Percentiles rank a stretch among this genome's conserved stretches.
Evolutionary conservation across 2,797 vertebrate species (phyloP).

Genomic region (Loriculus beryllinus): DNA sequence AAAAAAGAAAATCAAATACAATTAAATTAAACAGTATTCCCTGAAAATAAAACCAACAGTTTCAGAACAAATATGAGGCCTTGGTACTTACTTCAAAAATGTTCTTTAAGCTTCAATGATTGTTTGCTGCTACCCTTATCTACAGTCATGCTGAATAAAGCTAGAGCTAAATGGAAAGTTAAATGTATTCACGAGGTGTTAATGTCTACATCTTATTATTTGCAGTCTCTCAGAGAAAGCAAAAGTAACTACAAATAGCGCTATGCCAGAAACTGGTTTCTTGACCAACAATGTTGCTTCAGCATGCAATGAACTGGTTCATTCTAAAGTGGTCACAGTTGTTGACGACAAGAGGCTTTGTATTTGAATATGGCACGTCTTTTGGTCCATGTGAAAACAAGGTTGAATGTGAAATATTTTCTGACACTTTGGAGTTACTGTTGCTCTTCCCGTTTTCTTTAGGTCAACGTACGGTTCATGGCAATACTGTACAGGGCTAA

Average conservation of each 20-base stretch:
- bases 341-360: slow-evolving; percentile 85
- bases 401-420: slow-evolving; percentile 82
- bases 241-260: slow-evolving; percentile 89
- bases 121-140: slow-evolving; percentile 85
- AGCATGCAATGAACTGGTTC: slow-evolving; percentile 89
- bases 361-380: slow-evolving; percentile 89
- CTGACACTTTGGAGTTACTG: slow-evolving; percentile 85
- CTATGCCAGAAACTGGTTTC: slow-evolving; percentile 83
- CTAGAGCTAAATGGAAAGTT: slow-evolving; percentile 86
- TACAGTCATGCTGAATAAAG: slow-evolving; percentile 89
- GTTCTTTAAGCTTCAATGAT: slow-evolving; percentile 83
- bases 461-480: slow-evolving; percentile 83
- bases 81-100: slow-evolving; percentile 83
- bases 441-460: slow-evolving; percentile 80
- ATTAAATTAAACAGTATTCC: slow-evolving; percentile 85
- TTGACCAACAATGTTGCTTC: slow-evolving; percentile 84
- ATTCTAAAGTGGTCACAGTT: slow-evolving; percentile 82
- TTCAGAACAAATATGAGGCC: slow-evolving; percentile 79
- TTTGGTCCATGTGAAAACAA: slow-evolving; percentile 89
- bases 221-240: slow-evolving; percentile 85
- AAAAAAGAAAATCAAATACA: slow-evolving; percentile 75
- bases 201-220: slow-evolving; percentile 82
- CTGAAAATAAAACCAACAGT: slow-evolving; percentile 81
- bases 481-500: slow-evolving; percentile 87
- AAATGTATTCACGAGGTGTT: slow-evolving; percentile 84